phyloP scores from a whole-genome alignment of 2,113 vertebrate species.

The Burhinus bistriatus region DNA sequence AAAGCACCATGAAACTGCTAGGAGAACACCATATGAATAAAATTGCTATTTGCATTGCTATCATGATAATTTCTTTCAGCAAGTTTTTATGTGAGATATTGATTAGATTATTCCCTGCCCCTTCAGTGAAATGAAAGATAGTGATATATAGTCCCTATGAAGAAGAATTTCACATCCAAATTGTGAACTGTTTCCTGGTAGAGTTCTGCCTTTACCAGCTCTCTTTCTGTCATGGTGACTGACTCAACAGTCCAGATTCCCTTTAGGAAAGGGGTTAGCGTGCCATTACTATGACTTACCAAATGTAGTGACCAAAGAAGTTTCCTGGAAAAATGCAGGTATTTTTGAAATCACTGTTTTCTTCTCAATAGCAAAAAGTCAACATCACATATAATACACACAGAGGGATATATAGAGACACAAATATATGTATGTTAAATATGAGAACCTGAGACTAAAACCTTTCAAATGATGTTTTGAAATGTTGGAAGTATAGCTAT shows the following conservation, averaged over 20 bases:
- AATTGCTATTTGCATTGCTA: not conserved
- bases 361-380: not conserved
- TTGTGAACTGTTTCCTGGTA: not conserved
- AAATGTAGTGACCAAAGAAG: not conserved
- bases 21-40: not conserved
- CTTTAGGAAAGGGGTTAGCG: not conserved
- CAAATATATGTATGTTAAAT: not conserved
- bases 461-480: not conserved
- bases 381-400: not conserved
- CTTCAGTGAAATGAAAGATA: not conserved
- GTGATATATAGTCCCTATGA: fast-evolving
- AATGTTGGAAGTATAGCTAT: not conserved
- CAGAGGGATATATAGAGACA: fast-evolving
- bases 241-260: not conserved
- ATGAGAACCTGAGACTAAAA: not conserved
- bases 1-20: not conserved
- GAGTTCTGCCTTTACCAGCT: not conserved
- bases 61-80: not conserved
- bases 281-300: not conserved
- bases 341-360: not conserved
- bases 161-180: not conserved
- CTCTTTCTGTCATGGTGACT: not conserved
- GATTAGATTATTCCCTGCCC: not conserved
- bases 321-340: not conserved
- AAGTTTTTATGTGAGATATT: not conserved